These are phyloP conservation scores for Grus americana DNA, from an alignment of 2,113 vertebrate genomes.

Conservation along the genomic window DNA sequence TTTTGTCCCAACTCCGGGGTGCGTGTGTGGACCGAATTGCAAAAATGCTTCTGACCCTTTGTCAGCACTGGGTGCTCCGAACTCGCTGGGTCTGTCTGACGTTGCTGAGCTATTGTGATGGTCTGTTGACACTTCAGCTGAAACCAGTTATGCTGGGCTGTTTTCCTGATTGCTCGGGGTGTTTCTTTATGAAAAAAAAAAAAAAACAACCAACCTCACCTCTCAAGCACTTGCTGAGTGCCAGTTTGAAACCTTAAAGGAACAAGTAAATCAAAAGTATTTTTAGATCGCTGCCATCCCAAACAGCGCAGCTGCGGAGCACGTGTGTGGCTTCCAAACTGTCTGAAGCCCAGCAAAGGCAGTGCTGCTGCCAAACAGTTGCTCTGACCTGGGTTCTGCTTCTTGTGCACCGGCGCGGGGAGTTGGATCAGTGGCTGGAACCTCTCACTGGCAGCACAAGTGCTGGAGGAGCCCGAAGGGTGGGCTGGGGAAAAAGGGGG, in stretches of 20 bases:
- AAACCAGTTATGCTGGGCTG: neutral
- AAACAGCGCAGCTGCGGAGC: neutral
- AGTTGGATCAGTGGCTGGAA: neutral
- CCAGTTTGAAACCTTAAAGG: neutral
- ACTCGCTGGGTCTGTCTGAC: neutral
- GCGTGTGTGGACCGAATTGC: neutral
- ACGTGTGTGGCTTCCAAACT: fast-evolving
- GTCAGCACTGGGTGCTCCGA: neutral
- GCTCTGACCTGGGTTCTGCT: neutral
- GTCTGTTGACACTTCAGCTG: neutral
- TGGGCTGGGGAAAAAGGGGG: neutral
- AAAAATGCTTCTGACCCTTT: neutral
- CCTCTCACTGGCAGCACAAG: too few species aligned
- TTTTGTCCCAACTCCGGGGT: too few species aligned
- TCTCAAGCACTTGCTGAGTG: neutral
- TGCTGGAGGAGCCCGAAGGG: neutral
- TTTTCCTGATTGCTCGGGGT: neutral
- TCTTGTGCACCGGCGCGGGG: too few species aligned
- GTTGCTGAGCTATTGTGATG: neutral
- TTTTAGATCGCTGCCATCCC: neutral
- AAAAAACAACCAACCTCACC: neutral
- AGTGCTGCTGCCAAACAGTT: neutral
- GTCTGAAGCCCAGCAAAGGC: neutral
- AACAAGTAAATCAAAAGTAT: neutral
- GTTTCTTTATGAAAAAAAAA: neutral